Conservation (phyloP, 2,888 invertebrate species). For the Nephrotoma flavescens region DNA sequence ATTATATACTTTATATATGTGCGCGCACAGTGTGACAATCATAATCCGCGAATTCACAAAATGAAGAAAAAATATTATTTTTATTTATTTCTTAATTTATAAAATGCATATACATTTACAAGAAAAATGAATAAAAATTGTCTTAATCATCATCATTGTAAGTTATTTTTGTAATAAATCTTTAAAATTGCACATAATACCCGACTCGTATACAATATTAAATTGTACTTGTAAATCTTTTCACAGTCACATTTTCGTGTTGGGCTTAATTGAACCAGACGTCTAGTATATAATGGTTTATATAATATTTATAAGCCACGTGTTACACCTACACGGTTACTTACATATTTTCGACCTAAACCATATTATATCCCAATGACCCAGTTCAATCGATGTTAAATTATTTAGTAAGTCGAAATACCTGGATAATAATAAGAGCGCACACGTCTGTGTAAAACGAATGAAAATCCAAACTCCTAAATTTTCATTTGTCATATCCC, state of each 20-base stretch:
- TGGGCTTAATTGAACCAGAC: not conserved
- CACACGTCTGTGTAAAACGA: not conserved
- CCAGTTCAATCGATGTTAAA: not conserved
- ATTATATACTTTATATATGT: not conserved
- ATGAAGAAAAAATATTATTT: not conserved
- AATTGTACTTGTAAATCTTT: not conserved
- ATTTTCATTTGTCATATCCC: not conserved
- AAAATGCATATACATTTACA: not conserved
- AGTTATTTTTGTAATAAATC: not conserved
- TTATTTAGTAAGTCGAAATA: not conserved
- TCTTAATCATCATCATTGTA: not conserved
- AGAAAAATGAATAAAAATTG: not conserved
- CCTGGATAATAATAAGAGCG: not conserved
- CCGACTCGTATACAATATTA: not conserved
- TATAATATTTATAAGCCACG: not conserved
- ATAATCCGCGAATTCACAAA: not conserved
- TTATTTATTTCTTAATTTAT: not conserved
- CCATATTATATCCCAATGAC: not conserved
- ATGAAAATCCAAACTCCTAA: not conserved
- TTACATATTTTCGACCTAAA: not conserved
- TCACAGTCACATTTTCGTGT: not conserved
- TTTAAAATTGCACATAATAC: not conserved
- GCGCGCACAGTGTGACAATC: not conserved
- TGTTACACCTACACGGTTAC: not conserved
- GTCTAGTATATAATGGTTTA: not conserved